Percentiles rank a stretch among this genome's conserved stretches.
phyloP scores from a whole-genome alignment of 35 echinoderm and acorn worm species.

The Eucidaris tribuloides region DNA sequence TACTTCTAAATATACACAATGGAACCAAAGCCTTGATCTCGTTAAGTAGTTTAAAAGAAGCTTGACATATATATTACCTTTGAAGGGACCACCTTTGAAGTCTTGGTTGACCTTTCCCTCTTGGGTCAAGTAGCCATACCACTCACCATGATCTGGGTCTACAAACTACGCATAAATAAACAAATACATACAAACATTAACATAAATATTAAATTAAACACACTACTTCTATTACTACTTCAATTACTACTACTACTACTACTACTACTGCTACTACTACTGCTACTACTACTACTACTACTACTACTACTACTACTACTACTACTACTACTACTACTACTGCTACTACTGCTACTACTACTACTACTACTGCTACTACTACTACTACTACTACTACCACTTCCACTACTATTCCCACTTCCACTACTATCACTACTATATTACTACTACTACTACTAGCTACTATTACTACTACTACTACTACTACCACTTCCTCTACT shows the following conservation, averaged over 20 bases:
- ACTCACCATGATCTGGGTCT: constrained; percentile 60
- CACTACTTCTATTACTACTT: background rate
- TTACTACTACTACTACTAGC: too few species aligned
- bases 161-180: constrained; percentile 28
- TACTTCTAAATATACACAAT: background rate
- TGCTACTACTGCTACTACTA: background rate
- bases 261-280: background rate
- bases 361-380: background rate
- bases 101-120: constrained; percentile 56
- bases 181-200: background rate
- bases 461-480: too few species aligned
- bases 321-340: background rate
- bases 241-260: background rate
- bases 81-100: constrained; percentile 77
- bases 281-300: background rate
- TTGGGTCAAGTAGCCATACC: constrained; percentile 68
- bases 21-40: too few species aligned
- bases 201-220: background rate
- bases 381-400: background rate
- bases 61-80: constrained; percentile 39
- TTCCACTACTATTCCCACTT: background rate
- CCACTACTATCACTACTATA: too few species aligned
- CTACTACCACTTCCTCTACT: too few species aligned
- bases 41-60: too few species aligned
- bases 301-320: background rate